Evolutionary conservation across 2,888 invertebrate genomes (phyloP).

Genomic region (Gastracanthus pulcherrimus): DNA sequence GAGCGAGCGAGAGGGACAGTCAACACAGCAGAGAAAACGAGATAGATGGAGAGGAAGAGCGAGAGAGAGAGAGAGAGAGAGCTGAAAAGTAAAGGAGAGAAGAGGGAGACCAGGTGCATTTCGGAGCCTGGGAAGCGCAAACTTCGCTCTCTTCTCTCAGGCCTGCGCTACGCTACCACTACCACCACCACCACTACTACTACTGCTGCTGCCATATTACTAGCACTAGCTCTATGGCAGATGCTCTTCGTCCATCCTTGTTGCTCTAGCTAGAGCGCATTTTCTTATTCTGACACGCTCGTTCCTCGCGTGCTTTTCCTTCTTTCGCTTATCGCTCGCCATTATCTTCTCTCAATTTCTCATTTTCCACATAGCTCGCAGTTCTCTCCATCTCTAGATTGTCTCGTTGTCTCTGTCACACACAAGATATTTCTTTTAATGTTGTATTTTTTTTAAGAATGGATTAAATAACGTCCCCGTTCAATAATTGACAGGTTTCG

Average conservation of each 20-base stretch:
- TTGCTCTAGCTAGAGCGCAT: background rate
- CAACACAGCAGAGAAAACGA: conserved; percentile 52
- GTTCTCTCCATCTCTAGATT: too few species aligned
- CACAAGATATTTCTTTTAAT: too few species aligned
- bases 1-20: conserved; percentile 20
- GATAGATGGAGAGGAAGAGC: conserved; percentile 36
- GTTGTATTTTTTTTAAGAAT: too few species aligned
- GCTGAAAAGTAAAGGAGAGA: conserved; percentile 53
- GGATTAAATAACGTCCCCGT: too few species aligned
- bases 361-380: conserved; percentile 27
- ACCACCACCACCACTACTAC: background rate
- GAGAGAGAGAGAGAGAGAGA: conserved; percentile 50
- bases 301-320: conserved; percentile 33
- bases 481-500: too few species aligned
- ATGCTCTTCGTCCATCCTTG: conserved; percentile 38
- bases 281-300: conserved; percentile 38
- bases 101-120: conserved; percentile 75
- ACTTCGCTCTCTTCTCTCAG: conserved; percentile 65
- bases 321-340: conserved; percentile 30
- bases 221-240: conserved; percentile 17
- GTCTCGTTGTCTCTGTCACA: too few species aligned
- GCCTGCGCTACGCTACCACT: background rate
- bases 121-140: conserved; percentile 76
- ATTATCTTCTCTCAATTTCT: conserved; percentile 38
- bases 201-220: background rate